phyloP scores from a whole-genome alignment of 92 coral and sea anemone species.

The Phenganax marumi region DNA sequence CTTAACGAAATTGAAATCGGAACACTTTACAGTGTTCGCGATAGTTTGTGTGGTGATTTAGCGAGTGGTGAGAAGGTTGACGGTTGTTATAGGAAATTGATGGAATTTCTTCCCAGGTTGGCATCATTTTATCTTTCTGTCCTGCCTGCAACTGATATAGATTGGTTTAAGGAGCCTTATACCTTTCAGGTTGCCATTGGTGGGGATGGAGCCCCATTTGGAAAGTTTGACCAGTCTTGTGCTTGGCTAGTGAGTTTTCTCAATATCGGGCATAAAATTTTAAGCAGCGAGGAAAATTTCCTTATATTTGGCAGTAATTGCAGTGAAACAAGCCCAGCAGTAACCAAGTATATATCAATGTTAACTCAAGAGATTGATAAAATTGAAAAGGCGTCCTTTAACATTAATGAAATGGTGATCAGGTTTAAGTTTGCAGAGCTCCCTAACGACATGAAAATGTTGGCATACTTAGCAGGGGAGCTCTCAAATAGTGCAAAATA shows the following conservation, averaged over 20 bases:
- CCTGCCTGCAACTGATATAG: slow-evolving; percentile 23
- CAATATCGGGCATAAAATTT: slow-evolving; percentile 41
- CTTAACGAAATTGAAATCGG: slow-evolving; percentile 53
- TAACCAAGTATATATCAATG: slow-evolving; percentile 34
- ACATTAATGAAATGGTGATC: slow-evolving; percentile 12
- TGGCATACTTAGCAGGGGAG: slow-evolving; percentile 39
- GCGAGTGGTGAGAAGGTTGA: slow-evolving; percentile 57
- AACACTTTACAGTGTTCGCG: slow-evolving; percentile 56
- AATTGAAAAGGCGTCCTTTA: slow-evolving; percentile 34
- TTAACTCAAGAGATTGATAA: slow-evolving; percentile 27
- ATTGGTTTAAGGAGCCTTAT: slow-evolving; percentile 35
- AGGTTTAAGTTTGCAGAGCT: slow-evolving; percentile 51
- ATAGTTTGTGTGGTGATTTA: slow-evolving; percentile 52
- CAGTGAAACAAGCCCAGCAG: slow-evolving; percentile 42
- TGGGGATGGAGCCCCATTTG: slow-evolving; percentile 60
- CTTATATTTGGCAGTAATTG: slow-evolving; percentile 48
- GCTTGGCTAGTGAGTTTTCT: slow-evolving; percentile 54
- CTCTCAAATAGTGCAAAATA: slow-evolving; percentile 42
- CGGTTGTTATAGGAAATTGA: slow-evolving; percentile 61
- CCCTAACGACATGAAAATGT: slow-evolving; percentile 40
- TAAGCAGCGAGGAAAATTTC: slow-evolving; percentile 54
- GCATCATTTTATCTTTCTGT: slow-evolving; percentile 46
- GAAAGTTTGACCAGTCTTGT: slow-evolving; percentile 53
- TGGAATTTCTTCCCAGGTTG: slow-evolving; percentile 42
- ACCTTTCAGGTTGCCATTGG: slow-evolving; percentile 48